Evolutionary conservation across 1,140 invertebrate genomes (phyloP).

Genomic region (Cryptotermes secundus): DNA sequence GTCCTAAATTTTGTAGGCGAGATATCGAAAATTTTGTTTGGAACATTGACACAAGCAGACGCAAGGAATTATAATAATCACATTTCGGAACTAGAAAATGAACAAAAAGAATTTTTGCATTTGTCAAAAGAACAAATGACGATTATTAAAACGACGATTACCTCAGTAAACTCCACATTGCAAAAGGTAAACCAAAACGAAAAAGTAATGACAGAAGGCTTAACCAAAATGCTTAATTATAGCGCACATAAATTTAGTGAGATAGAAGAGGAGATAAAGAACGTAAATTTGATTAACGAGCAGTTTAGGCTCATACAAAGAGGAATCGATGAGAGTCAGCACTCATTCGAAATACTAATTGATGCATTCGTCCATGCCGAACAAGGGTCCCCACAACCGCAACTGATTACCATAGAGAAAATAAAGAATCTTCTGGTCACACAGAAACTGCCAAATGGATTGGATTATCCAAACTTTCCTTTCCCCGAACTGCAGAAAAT

Average conservation of each 20-base stretch:
- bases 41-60: background rate
- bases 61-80: background rate
- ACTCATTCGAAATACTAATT: background rate
- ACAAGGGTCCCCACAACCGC: background rate
- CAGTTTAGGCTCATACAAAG: background rate
- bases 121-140: background rate
- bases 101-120: conserved; percentile 5
- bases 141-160: too few relatives aligned
- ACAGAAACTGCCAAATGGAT: conserved; percentile 16
- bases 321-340: background rate
- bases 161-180: background rate
- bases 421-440: background rate
- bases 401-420: background rate
- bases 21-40: background rate
- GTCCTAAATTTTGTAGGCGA: conserved; percentile 13
- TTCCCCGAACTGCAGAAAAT: conserved; percentile 17
- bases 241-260: background rate
- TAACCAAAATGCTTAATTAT: background rate
- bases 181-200: background rate
- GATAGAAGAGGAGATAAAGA: background rate
- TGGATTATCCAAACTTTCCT: conserved; percentile 22
- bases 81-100: conserved; percentile 23
- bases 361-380: conserved; percentile 21
- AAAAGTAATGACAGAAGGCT: background rate
- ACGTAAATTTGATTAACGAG: background rate